Evolutionary conservation across 2,888 invertebrate genomes (phyloP), one percentile per base, ranked within the genome.

Genomic region (Chrysolina americana): DNA sequence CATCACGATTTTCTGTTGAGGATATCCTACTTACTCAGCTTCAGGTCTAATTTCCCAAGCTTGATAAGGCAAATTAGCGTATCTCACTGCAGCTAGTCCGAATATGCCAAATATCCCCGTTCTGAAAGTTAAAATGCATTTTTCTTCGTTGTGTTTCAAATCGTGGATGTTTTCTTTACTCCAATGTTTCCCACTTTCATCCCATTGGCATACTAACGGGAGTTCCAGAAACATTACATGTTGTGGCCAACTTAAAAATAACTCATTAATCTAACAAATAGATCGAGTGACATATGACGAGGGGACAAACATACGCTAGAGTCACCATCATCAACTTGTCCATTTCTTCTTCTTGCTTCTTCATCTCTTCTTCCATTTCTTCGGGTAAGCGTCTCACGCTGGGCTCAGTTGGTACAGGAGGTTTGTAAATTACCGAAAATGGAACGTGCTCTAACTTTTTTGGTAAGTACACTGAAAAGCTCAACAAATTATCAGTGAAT

Each of bases 41-140:
- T 93, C 92, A 0, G 96, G 95, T 79, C 92, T 92, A 9, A 96
- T 83, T 81, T 96, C 96, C 95, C 96, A 96, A 0, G 93, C 93
- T 86, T 96, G 96, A 85, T 92, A 96, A 0, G 96, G 96, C 83
- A 96, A 89, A 86, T 96, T 96, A 72, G 93, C 91, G 86, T 94
- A 96, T 68, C 92, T 91, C 74, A 93, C 91, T 0, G 92, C 89
- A 0, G 94, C 95, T 75, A 96, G 90, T 0, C 94, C 96, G 76
- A 94, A 93, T 0, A 92, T 92, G 0, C 87, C 88, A 78, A 94
- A 89, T 70, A 92, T 90, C 0, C 94, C 94, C 0, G 93, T 93
- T 68, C 95, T 89, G 83, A 96, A 96, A 78, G 94, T 93, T 59
- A 95, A 89, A 0, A 92, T 92, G 6, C 94, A 92, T 83, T 95